These are phyloP conservation scores for Cassiopea xamachana DNA, from an alignment of 30 jellyfish, hydroid and myxozoan species.

Conservation along the genomic window DNA sequence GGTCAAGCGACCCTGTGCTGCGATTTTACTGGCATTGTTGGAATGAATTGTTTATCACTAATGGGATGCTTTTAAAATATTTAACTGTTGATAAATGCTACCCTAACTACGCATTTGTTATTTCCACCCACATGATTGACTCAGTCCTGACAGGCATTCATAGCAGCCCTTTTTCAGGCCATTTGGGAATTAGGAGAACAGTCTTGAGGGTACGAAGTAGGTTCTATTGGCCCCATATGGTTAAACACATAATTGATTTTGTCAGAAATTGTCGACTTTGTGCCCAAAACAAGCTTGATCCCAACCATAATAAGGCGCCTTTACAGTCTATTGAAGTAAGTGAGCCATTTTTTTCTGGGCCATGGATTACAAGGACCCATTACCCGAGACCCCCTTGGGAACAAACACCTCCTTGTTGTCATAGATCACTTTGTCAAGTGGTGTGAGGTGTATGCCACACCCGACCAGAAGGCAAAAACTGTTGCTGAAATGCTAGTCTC, in stretches of 20 bases:
- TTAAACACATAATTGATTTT: background rate
- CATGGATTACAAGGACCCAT: background rate
- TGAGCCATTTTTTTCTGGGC: background rate
- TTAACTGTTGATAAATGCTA: background rate
- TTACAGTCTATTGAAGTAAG: background rate
- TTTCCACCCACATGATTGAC: constrained; percentile 4
- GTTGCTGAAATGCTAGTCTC: constrained; percentile 14
- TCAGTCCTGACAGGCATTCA: constrained; percentile 20
- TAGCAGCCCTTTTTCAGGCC: constrained; percentile 17
- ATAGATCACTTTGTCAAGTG: background rate
- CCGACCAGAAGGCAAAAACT: background rate
- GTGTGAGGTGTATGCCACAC: background rate
- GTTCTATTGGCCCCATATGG: constrained; percentile 17
- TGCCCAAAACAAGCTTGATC: background rate
- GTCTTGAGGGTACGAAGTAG: background rate
- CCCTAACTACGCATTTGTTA: constrained; percentile 5
- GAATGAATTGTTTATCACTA: background rate
- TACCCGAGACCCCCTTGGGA: background rate
- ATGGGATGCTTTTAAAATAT: constrained; percentile 10
- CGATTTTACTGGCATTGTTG: constrained; percentile 26
- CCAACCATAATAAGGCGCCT: background rate
- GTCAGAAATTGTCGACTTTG: background rate
- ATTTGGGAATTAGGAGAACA: background rate
- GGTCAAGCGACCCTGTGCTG: constrained; percentile 9
- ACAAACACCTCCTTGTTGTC: background rate